A percentile compares a stretch with the other conserved stretches of the same genome.
Conservation (phyloP, 2,888 invertebrate species). For the Bruchidius siliquastri region DNA sequence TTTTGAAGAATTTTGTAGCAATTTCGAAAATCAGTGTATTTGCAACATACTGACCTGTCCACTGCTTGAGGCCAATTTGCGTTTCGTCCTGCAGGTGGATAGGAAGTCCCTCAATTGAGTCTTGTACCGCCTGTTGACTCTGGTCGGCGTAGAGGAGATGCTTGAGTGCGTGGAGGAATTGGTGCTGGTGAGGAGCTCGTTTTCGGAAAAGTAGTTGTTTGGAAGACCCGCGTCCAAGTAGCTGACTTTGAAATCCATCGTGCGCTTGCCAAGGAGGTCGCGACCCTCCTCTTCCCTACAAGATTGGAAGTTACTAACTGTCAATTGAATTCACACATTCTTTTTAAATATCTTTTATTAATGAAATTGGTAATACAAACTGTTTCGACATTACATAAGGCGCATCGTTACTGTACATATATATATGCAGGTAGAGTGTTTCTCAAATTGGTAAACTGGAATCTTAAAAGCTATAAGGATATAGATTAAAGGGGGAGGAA, state of each 20-base stretch:
- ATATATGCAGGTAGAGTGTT: no score
- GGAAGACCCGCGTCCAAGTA: constrained; percentile 92
- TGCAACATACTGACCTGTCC: constrained; percentile 33
- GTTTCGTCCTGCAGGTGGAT: constrained; percentile 72
- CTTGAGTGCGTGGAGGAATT: constrained; percentile 48
- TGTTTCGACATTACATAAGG: no score
- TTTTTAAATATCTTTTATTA: no score
- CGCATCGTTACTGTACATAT: no score
- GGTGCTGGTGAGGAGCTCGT: constrained; percentile 64
- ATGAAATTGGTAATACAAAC: no score
- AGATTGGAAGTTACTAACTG: constrained; percentile 1
- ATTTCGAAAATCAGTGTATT: no score
- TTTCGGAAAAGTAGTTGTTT: constrained; percentile 84
- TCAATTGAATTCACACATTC: no score
- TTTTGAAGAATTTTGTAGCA: no score
- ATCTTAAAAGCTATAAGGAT: no score
- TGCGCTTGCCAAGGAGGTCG: constrained; percentile 93
- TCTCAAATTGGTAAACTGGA: no score
- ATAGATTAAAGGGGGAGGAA: no score
- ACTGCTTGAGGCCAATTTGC: constrained; percentile 42
- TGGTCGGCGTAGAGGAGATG: constrained; percentile 54
- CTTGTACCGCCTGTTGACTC: constrained; percentile 86
- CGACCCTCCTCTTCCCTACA: constrained; percentile 96
- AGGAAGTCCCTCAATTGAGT: constrained; percentile 89
- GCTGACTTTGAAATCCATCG: constrained; percentile 98